Evolutionary conservation across 2,797 vertebrate genomes (phyloP), one percentile per base, ranked within the genome.

Genomic region (Sardinella longiceps): DNA sequence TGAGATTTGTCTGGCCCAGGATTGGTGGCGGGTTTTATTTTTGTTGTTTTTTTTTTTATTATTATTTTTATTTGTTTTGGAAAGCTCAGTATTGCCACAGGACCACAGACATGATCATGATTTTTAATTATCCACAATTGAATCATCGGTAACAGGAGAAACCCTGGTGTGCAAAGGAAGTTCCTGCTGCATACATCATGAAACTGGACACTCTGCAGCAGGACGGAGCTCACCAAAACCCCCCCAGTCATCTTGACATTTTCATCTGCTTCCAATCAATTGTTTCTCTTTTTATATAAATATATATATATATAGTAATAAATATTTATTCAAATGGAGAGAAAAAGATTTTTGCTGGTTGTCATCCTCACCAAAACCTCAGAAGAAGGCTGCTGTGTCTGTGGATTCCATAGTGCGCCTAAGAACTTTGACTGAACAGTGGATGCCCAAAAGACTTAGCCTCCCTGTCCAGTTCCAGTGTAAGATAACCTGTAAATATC

Each of bases 401-500:
- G 28, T 70, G 70, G 37, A 77, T 77, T 37, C 15, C 39, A 23
- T 20, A 43, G 70, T 77, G 33, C 70, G 15, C 63, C 63, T 70
- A 33, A 70, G 63, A 10, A 30, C 6, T 37, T 15, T 70, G 37
- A 39, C 70, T 77, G 5, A 3, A 23, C 70, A 77, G 70, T 43
- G 70, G 70, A 39, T 9, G 20, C 43, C 70, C 20, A 74, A 74
- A 30, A 20, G 70, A 77, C 70, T 77, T 5, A 81, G 80, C 84
- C 70, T 89, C 93, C 87, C 94, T 98, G 97, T 97, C 97, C 94
- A 97, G 96, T 94, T 95, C 95, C 92, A 88, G 93, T 98, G 96
- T 98, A 97, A 96, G 93, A 97, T 97, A 96, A 91, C 93, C 84
- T 97, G 96, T 98, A 97, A 93, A 96, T 96, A 96, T 96, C 84